phyloP scores from a whole-genome alignment of 2,113 vertebrate species.

The Leucoraja erinaceus region DNA sequence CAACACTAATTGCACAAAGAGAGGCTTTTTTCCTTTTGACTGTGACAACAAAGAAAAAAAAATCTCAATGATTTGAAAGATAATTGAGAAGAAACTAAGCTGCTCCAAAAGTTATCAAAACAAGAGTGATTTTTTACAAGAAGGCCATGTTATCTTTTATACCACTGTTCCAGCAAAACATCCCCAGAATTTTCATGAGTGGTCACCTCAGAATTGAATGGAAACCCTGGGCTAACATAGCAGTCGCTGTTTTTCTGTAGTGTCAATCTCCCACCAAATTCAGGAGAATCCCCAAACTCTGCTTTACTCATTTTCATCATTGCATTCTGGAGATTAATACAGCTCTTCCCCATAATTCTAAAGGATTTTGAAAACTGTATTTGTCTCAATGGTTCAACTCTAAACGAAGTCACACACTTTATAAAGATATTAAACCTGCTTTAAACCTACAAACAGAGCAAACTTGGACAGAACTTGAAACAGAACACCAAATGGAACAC shows the following conservation, averaged over 20 bases:
- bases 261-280: background rate
- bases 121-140: background rate
- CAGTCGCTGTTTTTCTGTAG: background rate
- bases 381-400: background rate
- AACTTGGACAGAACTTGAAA: background rate
- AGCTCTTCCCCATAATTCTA: background rate
- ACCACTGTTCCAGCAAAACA: too few species aligned
- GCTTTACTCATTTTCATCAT: background rate
- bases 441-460: background rate
- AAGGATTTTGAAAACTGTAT: background rate
- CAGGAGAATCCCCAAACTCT: background rate
- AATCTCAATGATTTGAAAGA: background rate
- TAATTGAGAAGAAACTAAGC: background rate
- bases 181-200: background rate
- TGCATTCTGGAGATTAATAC: background rate
- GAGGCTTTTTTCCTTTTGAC: slow-evolving; percentile 88
- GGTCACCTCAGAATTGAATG: background rate
- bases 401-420: background rate
- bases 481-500: background rate
- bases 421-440: background rate
- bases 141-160: background rate
- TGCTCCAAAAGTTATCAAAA: background rate
- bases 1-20: slow-evolving; percentile 92
- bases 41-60: slow-evolving; percentile 46
- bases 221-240: background rate